Conservation (phyloP, 2,113 vertebrate genomes). For the Sorex araneus region DNA sequence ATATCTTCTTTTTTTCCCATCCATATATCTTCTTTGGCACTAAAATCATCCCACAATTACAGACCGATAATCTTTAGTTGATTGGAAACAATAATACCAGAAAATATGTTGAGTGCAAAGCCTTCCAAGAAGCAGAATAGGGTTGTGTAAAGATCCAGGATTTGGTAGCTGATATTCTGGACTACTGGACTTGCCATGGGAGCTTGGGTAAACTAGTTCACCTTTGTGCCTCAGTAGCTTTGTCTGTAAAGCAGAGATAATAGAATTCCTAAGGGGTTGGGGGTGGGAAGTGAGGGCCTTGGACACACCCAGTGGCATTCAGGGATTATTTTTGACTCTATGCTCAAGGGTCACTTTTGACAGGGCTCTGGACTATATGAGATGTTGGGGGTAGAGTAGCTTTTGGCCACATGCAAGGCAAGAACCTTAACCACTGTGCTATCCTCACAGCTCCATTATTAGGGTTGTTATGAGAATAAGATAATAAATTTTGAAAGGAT, state of each 20-base stretch:
- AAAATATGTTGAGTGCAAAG: background rate
- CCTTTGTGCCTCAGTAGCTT: background rate
- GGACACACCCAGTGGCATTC: too few relatives aligned
- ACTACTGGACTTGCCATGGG: background rate
- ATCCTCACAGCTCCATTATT: background rate
- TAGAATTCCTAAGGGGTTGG: background rate
- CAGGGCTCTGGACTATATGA: too few relatives aligned
- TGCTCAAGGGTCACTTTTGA: too few relatives aligned
- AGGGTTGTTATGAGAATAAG: background rate
- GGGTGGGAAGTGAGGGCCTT: too few relatives aligned
- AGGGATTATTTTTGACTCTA: too few relatives aligned
- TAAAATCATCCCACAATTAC: conserved; percentile 16
- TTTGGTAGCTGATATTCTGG: background rate
- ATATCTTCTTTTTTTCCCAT: too few relatives aligned
- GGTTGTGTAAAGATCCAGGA: conserved; percentile 20
- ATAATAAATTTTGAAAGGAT: background rate
- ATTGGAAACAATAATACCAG: conserved; percentile 17
- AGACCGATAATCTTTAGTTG: background rate
- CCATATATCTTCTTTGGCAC: background rate
- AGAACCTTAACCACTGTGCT: too few relatives aligned
- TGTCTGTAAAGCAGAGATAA: conserved; percentile 25
- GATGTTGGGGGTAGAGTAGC: too few relatives aligned
- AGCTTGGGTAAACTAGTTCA: background rate
- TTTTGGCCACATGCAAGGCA: too few relatives aligned
- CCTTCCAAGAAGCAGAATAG: background rate